Evolutionary conservation across 2,888 invertebrate species (phyloP), one percentile per base, ranked within the genome.

Genomic region (Xestia sexstrigata): DNA sequence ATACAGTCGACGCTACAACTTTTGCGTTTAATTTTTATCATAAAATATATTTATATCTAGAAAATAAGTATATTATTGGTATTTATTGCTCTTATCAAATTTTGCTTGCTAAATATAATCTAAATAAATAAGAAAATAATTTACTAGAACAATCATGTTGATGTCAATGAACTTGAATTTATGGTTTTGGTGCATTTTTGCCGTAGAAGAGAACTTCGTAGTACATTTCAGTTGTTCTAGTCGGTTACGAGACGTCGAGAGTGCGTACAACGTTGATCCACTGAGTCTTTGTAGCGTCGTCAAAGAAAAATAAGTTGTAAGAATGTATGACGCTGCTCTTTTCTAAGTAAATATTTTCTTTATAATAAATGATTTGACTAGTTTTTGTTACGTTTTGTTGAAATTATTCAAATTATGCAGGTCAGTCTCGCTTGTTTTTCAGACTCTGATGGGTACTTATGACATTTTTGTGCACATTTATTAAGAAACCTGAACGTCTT

Each of bases 241-340:
- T 92, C 90, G 91, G 88, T 84, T 79, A 66, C 47, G 63, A 87
- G 83, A 82, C 86, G 82, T 74, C 75, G 71, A 74, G 72, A 88
- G 89, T 89, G 88, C 90, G 89, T 90, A 84, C 86, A 89, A 79
- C 83, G 89, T 89, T 92, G 91, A 93, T 93, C 92, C 92, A 91
- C 90, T 90, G 89, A 89, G 87, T 84, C 89, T 87, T 47, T 66
- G 92, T 91, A 93, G 79, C 79, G 92, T 89, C 82, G 62, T 89
- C 92, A 92, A 62, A 89, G 77, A 83, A 79, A 71, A 55, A 75
- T 42, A 0, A 26, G n/a, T 35, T 30, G 17, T n/a, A 39, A 55
- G 42, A 47, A 72, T 45, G 11, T 67, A 68, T 67, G 49, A 4
- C 13, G 13, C 30, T 65, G 20, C n/a, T 30, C 47, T 65, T 65